phyloP scores from a whole-genome alignment of 2,888 invertebrate species.

The Heliconius sara region DNA sequence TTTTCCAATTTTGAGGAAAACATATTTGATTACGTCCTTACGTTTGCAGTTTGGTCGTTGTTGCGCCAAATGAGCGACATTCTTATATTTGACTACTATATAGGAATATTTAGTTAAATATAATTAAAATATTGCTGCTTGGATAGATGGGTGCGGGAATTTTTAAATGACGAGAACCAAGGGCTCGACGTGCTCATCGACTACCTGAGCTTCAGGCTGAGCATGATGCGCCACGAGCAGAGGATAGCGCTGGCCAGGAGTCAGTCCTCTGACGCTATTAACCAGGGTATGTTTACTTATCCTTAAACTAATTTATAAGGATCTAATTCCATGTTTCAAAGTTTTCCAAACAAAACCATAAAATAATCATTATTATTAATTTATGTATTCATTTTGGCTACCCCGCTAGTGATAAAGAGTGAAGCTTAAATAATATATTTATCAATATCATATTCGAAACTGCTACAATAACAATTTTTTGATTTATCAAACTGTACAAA shows the following conservation, averaged over 20 bases:
- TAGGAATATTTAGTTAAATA: not conserved
- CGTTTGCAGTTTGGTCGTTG: too few relatives aligned
- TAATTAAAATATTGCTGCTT: not conserved
- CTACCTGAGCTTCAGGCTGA: slow-evolving; percentile 96
- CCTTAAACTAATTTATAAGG: too few relatives aligned
- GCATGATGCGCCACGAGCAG: slow-evolving; percentile 97
- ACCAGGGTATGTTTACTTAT: slow-evolving; percentile 69
- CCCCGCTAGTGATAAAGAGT: too few relatives aligned
- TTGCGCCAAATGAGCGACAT: too few relatives aligned
- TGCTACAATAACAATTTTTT: not conserved
- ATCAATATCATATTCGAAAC: not conserved
- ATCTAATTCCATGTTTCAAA: too few relatives aligned
- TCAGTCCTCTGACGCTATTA: slow-evolving; percentile 90
- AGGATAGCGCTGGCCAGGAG: slow-evolving; percentile 89
- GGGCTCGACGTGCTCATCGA: slow-evolving; percentile 98
- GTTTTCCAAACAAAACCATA: too few relatives aligned
- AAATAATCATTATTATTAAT: too few relatives aligned
- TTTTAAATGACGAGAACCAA: slow-evolving; percentile 97
- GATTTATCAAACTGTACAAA: not conserved
- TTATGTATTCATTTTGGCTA: too few relatives aligned
- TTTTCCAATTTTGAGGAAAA: too few relatives aligned
- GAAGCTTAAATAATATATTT: too few relatives aligned
- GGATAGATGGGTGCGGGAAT: slow-evolving; percentile 98
- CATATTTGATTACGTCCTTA: too few relatives aligned
- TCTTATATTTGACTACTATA: too few relatives aligned